Percentiles rank a stretch among this genome's conserved stretches.
These are phyloP conservation scores for Idaea dimidiata DNA, from an alignment of 2,888 invertebrate genomes.

Conservation along the genomic window DNA sequence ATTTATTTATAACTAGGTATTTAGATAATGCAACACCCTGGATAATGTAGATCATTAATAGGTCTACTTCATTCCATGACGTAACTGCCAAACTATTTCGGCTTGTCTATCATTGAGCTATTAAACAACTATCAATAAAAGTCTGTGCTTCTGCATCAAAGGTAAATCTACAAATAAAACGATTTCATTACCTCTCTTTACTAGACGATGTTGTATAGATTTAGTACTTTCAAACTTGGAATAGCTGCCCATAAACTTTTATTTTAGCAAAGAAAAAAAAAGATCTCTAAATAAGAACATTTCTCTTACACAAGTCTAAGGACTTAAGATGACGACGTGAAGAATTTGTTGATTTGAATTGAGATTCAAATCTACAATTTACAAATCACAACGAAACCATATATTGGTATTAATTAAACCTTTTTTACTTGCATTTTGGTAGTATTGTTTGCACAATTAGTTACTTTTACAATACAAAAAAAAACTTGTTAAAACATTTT, in stretches of 20 bases:
- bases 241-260: conserved; percentile 6
- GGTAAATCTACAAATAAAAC: conserved; percentile 6
- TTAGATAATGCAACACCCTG: neutral
- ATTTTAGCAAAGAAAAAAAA: neutral
- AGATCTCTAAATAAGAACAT: neutral
- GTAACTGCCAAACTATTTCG: neutral
- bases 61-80: neutral
- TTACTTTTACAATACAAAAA: too few relatives aligned
- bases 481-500: too few relatives aligned
- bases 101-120: neutral
- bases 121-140: neutral
- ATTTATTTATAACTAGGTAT: neutral
- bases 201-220: conserved; percentile 7
- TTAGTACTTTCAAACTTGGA: conserved; percentile 24
- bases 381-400: too few relatives aligned
- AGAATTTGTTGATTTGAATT: too few relatives aligned
- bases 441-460: too few relatives aligned
- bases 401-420: too few relatives aligned
- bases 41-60: neutral
- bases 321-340: too few relatives aligned
- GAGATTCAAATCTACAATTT: too few relatives aligned
- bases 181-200: conserved; percentile 12
- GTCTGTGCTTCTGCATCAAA: neutral
- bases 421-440: too few relatives aligned
- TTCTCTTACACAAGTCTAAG: neutral